Evolutionary conservation across 2,797 vertebrate species (phyloP).

Genomic region (Rachycentron canadum): DNA sequence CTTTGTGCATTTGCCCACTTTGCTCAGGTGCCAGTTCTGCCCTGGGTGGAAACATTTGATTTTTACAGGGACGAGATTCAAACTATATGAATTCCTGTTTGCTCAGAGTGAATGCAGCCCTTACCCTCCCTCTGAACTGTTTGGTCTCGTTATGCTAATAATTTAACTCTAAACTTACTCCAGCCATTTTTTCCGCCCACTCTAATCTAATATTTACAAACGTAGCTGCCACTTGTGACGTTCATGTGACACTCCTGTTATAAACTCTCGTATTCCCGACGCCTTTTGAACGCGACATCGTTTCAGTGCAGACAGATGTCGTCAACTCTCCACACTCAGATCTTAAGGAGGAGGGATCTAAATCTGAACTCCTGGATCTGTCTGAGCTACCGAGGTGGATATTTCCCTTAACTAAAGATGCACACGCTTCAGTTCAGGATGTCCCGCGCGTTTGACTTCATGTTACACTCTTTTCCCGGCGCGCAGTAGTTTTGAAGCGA

Average conservation of each 20-base stretch:
- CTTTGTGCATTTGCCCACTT: no score
- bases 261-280: neutral
- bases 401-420: slow-evolving; percentile 54
- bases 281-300: slow-evolving; percentile 33
- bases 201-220: neutral
- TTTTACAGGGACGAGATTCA: no score
- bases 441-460: slow-evolving; percentile 4
- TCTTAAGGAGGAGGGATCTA: slow-evolving; percentile 57
- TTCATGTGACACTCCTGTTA: fast-evolving
- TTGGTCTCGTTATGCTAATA: no score
- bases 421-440: neutral
- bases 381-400: slow-evolving; percentile 46
- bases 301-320: slow-evolving; percentile 72
- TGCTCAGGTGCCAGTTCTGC: no score
- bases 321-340: slow-evolving; percentile 61
- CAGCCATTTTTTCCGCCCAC: no score
- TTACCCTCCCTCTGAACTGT: no score
- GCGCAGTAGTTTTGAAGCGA: slow-evolving; percentile 26
- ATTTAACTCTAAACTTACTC: neutral
- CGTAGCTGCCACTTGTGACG: neutral
- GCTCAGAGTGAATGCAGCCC: no score
- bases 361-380: slow-evolving; percentile 74
- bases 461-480: slow-evolving; percentile 8
- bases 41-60: no score
- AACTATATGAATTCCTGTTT: no score